Conservation (phyloP, 2,888 invertebrate genomes). For the Agapostemon virescens region DNA sequence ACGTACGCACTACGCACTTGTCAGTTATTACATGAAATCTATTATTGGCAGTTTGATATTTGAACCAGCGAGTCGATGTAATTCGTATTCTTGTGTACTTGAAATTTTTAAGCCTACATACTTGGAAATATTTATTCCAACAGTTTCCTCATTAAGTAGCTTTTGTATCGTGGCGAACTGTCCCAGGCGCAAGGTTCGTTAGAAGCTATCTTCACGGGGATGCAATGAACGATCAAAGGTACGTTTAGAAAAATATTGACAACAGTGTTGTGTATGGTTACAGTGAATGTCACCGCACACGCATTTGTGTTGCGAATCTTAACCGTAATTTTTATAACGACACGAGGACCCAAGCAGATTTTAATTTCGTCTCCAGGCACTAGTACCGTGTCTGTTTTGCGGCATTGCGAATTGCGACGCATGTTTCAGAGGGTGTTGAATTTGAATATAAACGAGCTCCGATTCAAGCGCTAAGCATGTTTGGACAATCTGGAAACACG, state of each 20-base stretch:
- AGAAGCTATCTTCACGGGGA: neutral
- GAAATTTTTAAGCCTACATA: neutral
- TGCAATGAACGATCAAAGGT: conserved; percentile 5
- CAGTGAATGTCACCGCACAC: conserved; percentile 12
- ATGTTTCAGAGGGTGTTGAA: conserved; percentile 24
- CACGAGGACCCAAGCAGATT: neutral
- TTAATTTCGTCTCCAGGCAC: neutral
- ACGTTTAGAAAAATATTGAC: neutral
- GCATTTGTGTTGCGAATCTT: neutral
- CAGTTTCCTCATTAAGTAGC: neutral
- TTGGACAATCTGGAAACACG: conserved; percentile 77
- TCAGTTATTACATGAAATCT: neutral
- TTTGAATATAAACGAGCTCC: neutral
- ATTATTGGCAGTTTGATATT: neutral
- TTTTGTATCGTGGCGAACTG: neutral
- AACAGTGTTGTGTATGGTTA: neutral
- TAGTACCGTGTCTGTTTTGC: neutral
- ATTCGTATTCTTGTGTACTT: conserved; percentile 3
- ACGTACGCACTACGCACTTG: neutral
- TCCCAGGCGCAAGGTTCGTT: neutral
- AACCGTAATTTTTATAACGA: conserved; percentile 20
- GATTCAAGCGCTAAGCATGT: conserved; percentile 66
- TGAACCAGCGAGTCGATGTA: neutral
- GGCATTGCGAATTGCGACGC: neutral
- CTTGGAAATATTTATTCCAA: neutral